Base-by-base conservation (phyloP, 2,797 vertebrate genomes). In the Harpagifer antarcticus region DNA sequence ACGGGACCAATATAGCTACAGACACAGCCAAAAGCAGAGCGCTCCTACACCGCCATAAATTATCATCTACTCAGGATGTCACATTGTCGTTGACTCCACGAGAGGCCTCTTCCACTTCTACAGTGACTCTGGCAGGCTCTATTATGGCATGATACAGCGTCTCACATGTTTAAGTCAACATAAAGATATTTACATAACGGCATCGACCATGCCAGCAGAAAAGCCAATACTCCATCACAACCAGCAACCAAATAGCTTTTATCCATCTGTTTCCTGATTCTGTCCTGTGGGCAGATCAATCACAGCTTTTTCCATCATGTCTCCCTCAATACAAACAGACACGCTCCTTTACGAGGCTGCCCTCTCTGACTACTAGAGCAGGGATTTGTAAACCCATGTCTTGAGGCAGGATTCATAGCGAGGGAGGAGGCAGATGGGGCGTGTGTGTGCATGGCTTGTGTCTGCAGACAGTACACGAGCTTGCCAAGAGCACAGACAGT, bases 251-350 rank as follows among this genome's bases (percentile, higher is more conserved):
- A 89, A 90, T 76, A 86, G 77, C 70, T 84, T 72, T 76, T 59
- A 81, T 86, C 76, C 88, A 88, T 89, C 77, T 70, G 85, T 88
- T 90, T 88, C 90, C 86, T 89, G 78, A 63, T 85, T 84, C 75
- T 82, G 76, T 84, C 83, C 69, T 55, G 74, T 76, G 82, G 49
- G 74, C 52, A 81, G 83, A 91, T 89, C 86, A 86, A 92, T 92
- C 87, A 82, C 61, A 62, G 62, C 50, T 76, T 87, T 92, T 92
- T 91, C 89, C 84, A 88, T 83, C 78, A 80, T 82, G 91, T 84
- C 75, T 86, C 65, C 65, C 82, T 91, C 89, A 87, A 84, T 85
- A 76, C 85, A 89, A 91, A 92, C 89, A 91, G 75, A 81, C 86
- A 61, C 19, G n/a, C 75, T 89, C 68, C 84, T 86, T 83, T 88